Percentiles rank a stretch among this genome's conserved stretches.
Evolutionary conservation across 1,140 invertebrate species (phyloP).

Genomic region (Neoseiulus cucumeris): DNA sequence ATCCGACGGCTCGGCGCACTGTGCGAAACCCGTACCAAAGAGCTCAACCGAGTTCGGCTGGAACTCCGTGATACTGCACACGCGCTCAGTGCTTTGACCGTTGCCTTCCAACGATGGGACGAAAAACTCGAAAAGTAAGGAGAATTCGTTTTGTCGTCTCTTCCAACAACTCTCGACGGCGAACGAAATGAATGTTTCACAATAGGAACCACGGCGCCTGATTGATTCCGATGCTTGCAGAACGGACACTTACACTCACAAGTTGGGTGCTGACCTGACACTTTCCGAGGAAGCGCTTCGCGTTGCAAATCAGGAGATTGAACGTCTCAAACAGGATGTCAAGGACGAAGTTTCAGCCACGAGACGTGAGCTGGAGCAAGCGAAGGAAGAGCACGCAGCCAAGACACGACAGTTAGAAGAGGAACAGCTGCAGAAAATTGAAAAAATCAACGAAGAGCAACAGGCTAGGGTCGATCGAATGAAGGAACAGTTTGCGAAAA

Average conservation of each 20-base stretch:
- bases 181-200: no score
- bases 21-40: constrained; percentile 29
- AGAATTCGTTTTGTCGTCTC: not conserved
- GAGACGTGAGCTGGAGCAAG: not conserved
- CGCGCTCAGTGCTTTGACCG: not conserved
- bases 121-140: not conserved
- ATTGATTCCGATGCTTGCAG: not conserved
- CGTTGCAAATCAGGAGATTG: constrained; percentile 2
- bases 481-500: constrained; percentile 9
- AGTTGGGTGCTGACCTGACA: not conserved
- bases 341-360: not conserved
- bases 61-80: constrained; percentile 20
- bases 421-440: not conserved
- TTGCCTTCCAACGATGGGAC: constrained; percentile 8
- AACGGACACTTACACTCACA: not conserved
- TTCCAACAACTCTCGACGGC: no score
- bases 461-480: not conserved
- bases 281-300: not conserved
- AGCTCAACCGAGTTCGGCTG: constrained; percentile 27
- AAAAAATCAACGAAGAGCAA: not conserved
- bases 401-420: not conserved
- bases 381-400: not conserved
- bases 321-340: constrained; percentile 3
- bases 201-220: no score
- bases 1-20: constrained; percentile 28